Base-by-base conservation (phyloP, 2,888 invertebrate genomes). In the Marronus borbonicus region DNA sequence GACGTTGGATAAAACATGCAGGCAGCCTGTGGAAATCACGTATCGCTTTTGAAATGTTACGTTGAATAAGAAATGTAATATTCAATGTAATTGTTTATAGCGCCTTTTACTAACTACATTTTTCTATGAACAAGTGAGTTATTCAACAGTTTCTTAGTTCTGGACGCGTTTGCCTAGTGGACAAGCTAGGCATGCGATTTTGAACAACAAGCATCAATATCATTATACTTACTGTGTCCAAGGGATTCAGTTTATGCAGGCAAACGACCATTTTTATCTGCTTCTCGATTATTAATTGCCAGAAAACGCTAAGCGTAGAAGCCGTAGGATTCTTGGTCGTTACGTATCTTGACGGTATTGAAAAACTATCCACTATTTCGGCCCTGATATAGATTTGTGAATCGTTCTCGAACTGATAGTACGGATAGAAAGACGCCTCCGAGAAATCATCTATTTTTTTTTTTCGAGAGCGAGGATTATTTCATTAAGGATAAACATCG, bases 301-400 rank as follows among this genome's bases (percentile, higher is more conserved):
- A 90, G 79, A 90, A 90, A 82, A 90, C 89, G 8, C 84, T 85
- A 1, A 89, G 72, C 2, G 90, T 90, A 14, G 85, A 0, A 88
- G 87, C 87, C 80, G 90, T 76, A 0, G 90, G 90, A 52, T 88
- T 85, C 80, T 90, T 89, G 0, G 90, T 89, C 0, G 88, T 88
- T 10, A 90, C 85, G 76, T 87, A 90, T 77, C 88, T 87, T 76
- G 87, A 86, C 5, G 83, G 83, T 28, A 76, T 86, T 44, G 86
- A 84, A 80, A 85, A 86, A 77, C 85, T 88, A 78, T 89, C 88
- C 1, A 90, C 89, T 76, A 83, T 83, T 5, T 89, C 87, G 0
- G 89, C 90, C 66, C 89, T 89, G 24, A 90, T 88, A 80, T 90
- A 90, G 65, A 88, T 87, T 28, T 89, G 89, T 31, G 86, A 82